phyloP scores from a whole-genome alignment of 2,797 vertebrate genomes.

The Cossypha caffra region DNA sequence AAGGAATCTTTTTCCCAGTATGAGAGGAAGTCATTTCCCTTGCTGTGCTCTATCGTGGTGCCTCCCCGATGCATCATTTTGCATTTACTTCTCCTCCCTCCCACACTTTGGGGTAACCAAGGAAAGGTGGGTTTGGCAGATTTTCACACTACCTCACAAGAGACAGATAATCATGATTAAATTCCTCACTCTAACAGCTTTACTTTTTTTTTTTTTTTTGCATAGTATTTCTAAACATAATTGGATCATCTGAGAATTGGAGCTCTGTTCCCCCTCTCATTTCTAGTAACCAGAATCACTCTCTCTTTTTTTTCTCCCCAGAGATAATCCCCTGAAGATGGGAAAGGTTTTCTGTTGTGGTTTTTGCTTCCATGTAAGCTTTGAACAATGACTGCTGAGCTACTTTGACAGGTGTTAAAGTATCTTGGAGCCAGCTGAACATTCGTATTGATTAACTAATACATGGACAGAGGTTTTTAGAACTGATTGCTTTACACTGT shows the following conservation, averaged over 20 bases:
- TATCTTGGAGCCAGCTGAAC: slow-evolving; percentile 55
- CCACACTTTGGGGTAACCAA: background rate
- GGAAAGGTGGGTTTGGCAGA: slow-evolving; percentile 26
- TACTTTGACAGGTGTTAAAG: slow-evolving; percentile 71
- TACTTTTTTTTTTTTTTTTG: slow-evolving; percentile 37
- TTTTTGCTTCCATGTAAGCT: slow-evolving; percentile 61
- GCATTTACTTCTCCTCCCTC: background rate
- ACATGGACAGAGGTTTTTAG: slow-evolving; percentile 31
- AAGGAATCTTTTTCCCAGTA: background rate
- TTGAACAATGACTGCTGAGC: slow-evolving; percentile 69
- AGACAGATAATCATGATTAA: slow-evolving; percentile 53
- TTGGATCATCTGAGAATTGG: slow-evolving; percentile 65
- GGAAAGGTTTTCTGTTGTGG: slow-evolving; percentile 39
- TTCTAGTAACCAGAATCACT: slow-evolving; percentile 24
- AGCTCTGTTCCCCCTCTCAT: background rate
- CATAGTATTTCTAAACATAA: slow-evolving; percentile 63
- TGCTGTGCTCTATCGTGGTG: background rate
- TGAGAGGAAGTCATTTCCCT: background rate
- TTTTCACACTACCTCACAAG: slow-evolving; percentile 42
- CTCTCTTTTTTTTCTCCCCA: background rate
- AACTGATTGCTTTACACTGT: slow-evolving; percentile 68
- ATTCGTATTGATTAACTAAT: slow-evolving; percentile 74
- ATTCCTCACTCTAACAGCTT: background rate
- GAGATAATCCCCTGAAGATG: slow-evolving; percentile 53
- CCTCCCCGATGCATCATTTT: background rate